phyloP scores from a whole-genome alignment of 92 coral and sea anemone species.

The Plumapathes pennacea region DNA sequence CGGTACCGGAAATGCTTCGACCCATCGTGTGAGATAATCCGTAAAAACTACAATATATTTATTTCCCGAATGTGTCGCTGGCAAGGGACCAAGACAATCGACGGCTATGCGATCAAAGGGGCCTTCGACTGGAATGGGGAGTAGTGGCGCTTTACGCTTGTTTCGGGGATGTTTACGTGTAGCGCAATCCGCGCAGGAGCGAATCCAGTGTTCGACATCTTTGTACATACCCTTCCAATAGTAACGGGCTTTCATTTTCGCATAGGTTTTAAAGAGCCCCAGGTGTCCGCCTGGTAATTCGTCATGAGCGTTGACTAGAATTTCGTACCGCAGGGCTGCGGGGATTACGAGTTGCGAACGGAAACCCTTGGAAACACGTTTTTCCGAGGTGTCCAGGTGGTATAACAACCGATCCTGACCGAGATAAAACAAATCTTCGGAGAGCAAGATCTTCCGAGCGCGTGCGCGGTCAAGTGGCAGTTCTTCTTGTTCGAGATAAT shows the following conservation, averaged over 20 bases:
- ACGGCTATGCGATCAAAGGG: conserved; percentile 26
- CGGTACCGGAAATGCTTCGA: conserved; percentile 60
- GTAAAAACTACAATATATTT: conserved; percentile 50
- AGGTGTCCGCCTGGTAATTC: conserved; percentile 53
- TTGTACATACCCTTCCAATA: conserved; percentile 61
- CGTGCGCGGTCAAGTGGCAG: conserved; percentile 15
- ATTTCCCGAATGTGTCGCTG: conserved; percentile 47
- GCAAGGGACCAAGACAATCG: conserved; percentile 52
- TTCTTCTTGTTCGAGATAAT: conserved; percentile 19
- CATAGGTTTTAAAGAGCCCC: conserved; percentile 54
- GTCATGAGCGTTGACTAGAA: conserved; percentile 52
- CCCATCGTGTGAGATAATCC: conserved; percentile 62
- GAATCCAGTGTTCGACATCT: conserved; percentile 43
- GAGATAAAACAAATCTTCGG: conserved; percentile 18
- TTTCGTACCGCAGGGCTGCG: conserved; percentile 20
- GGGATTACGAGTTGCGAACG: conserved; percentile 49
- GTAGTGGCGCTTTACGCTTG: conserved; percentile 2
- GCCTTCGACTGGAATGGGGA: conserved; percentile 32
- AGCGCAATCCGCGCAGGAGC: conserved; percentile 22
- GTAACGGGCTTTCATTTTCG: conserved; percentile 33
- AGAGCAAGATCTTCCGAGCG: conserved; percentile 1
- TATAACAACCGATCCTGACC: conserved; percentile 18
- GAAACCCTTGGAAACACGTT: background rate
- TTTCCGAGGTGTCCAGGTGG: conserved; percentile 4
- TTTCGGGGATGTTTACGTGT: conserved; percentile 20